phyloP scores from a whole-genome alignment of 1,140 invertebrate genomes.

The Globodera rostochiensis region DNA sequence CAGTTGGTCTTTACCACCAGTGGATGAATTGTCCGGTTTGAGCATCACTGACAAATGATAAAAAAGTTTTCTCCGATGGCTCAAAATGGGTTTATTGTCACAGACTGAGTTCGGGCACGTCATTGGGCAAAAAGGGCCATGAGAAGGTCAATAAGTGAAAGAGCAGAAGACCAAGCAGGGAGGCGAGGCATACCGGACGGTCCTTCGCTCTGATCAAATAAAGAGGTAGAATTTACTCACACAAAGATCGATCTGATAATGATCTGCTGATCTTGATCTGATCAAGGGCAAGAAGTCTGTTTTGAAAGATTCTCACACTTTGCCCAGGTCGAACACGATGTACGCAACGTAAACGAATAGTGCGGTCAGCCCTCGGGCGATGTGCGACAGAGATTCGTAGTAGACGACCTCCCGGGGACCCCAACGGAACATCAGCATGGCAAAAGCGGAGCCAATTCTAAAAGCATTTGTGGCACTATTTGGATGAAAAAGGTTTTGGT shows the following conservation, averaged over 20 bases:
- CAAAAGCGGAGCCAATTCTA: slow-evolving; percentile 43
- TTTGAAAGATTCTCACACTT: slow-evolving; percentile 9
- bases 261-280: too few relatives aligned
- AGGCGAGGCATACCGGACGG: slow-evolving; percentile 22
- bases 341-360: slow-evolving; percentile 40
- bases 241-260: too few relatives aligned
- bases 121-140: slow-evolving; percentile 41
- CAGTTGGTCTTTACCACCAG: not conserved
- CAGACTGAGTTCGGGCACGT: slow-evolving; percentile 23
- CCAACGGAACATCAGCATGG: slow-evolving; percentile 51
- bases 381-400: slow-evolving; percentile 33
- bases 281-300: too few relatives aligned
- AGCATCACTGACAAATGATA: slow-evolving; percentile 7
- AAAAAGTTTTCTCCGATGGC: slow-evolving; percentile 7
- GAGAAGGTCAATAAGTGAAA: slow-evolving; percentile 47
- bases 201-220: slow-evolving; percentile 42
- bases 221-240: slow-evolving; percentile 10
- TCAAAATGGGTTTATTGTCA: slow-evolving; percentile 12
- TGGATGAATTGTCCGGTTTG: not conserved
- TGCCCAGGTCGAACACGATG: slow-evolving; percentile 45
- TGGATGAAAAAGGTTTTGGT: not conserved
- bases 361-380: slow-evolving; percentile 18
- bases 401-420: slow-evolving; percentile 19
- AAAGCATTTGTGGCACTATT: slow-evolving; percentile 1
- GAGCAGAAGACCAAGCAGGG: slow-evolving; percentile 27